Evolutionary conservation across 1,140 invertebrate genomes (phyloP).

Genomic region (Drosophila santomea): DNA sequence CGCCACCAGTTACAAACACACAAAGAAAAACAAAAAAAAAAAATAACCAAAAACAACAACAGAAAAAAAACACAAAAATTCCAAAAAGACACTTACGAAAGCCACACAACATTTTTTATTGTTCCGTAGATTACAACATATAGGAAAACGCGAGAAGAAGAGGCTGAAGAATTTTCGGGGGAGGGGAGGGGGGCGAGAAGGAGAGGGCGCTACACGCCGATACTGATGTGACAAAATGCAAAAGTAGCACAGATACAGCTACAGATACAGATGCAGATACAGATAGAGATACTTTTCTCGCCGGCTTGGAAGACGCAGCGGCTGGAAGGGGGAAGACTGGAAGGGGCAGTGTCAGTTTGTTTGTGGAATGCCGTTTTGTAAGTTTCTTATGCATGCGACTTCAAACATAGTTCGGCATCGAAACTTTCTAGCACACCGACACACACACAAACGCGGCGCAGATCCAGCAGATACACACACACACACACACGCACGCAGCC

Average conservation of each 20-base stretch:
- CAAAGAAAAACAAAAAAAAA: slow-evolving; percentile 11
- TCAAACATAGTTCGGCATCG: slow-evolving; percentile 51
- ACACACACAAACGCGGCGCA: slow-evolving; percentile 53
- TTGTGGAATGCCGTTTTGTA: slow-evolving; percentile 84
- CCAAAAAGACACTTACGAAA: slow-evolving; percentile 77
- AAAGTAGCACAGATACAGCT: slow-evolving; percentile 58
- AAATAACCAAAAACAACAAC: background rate
- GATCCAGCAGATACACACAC: slow-evolving; percentile 31
- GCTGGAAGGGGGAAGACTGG: background rate
- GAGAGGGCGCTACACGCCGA: slow-evolving; percentile 34
- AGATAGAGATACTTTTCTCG: slow-evolving; percentile 64
- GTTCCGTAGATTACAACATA: slow-evolving; percentile 68
- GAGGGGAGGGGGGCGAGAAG: background rate
- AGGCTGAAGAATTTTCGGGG: slow-evolving; percentile 37
- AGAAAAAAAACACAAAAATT: slow-evolving; percentile 20
- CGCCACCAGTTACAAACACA: slow-evolving; percentile 63
- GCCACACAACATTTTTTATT: slow-evolving; percentile 58
- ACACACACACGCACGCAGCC: slow-evolving; percentile 20
- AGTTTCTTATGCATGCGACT: slow-evolving; percentile 76
- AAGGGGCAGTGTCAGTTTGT: slow-evolving; percentile 50
- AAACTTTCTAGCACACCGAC: slow-evolving; percentile 79
- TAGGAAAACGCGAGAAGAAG: slow-evolving; percentile 14
- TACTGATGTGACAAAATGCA: slow-evolving; percentile 55
- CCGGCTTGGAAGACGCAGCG: slow-evolving; percentile 18
- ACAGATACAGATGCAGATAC: slow-evolving; percentile 19